A percentile compares a stretch with the other conserved stretches of the same genome.
Conservation (phyloP, 2,113 vertebrate species). For the Probosciger aterrimus region DNA sequence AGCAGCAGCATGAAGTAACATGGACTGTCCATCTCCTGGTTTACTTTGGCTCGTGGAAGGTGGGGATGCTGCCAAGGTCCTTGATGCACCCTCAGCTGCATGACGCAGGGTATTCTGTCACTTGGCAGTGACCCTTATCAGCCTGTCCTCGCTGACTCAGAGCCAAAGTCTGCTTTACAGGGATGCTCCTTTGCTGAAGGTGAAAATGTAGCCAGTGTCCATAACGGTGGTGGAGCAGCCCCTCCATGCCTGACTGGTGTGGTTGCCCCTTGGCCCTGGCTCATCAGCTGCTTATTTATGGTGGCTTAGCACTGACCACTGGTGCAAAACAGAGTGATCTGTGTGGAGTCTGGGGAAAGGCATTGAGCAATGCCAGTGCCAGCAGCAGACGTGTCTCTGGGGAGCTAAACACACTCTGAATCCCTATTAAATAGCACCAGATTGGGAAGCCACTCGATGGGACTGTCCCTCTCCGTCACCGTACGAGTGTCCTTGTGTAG, state of each 20-base stretch:
- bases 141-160: neutral
- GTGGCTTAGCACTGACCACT: neutral
- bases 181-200: neutral
- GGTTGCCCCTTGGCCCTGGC: fast-evolving
- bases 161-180: neutral
- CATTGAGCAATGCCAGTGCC: neutral
- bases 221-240: neutral
- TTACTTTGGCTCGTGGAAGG: neutral
- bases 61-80: neutral
- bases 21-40: neutral
- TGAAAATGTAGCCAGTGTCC: neutral
- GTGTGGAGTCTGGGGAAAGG: neutral
- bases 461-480: neutral
- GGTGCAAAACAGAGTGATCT: neutral
- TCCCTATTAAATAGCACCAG: neutral
- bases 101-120: neutral
- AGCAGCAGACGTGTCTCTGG: neutral
- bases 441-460: neutral
- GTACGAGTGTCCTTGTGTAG: neutral
- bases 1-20: neutral
- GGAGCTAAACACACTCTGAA: neutral
- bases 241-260: fast-evolving
- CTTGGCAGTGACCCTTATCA: neutral
- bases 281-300: neutral
- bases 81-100: neutral